These are phyloP conservation scores for Plectropomus leopardus DNA, from an alignment of 2,113 vertebrate genomes.

Conservation along the genomic window DNA sequence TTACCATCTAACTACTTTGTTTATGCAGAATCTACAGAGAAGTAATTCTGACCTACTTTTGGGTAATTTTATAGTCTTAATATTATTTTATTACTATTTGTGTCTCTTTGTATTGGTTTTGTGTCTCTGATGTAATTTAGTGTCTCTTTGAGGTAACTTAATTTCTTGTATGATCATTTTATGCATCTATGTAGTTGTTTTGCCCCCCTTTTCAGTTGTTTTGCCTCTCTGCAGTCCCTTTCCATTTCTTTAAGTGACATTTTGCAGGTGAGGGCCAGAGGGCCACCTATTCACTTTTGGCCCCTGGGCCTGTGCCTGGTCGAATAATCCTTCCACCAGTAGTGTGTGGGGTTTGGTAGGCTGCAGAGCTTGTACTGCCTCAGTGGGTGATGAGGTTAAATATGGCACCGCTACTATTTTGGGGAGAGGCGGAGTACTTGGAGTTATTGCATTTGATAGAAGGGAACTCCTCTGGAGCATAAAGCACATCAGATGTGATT, in stretches of 20 bases:
- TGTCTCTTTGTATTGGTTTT: no score
- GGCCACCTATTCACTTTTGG: no score
- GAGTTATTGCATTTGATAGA: slow-evolving; percentile 19
- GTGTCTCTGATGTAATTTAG: no score
- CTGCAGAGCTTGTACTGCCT: slow-evolving; percentile 12
- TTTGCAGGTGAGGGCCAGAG: no score
- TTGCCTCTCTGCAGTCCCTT: no score
- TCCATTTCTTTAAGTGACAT: no score
- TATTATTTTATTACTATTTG: no score
- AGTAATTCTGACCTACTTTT: not conserved
- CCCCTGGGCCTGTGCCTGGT: no score
- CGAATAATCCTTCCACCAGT: not conserved
- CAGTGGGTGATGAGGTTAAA: slow-evolving; percentile 57
- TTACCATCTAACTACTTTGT: not conserved
- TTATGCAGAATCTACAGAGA: not conserved
- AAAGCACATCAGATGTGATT: slow-evolving; percentile 18
- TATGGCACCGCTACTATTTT: slow-evolving; percentile 68
- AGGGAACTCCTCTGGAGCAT: not conserved
- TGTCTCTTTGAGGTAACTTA: no score
- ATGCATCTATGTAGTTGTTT: no score
- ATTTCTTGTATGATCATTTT: no score
- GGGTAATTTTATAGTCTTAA: not conserved
- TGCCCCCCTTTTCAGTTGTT: no score
- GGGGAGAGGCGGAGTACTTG: slow-evolving; percentile 20
- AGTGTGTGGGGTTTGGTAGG: not conserved